A percentile compares a stretch with the other conserved stretches of the same genome.
These are phyloP conservation scores for Drosophila kikkawai DNA, from an alignment of 1,140 invertebrate species.

Conservation along the genomic window DNA sequence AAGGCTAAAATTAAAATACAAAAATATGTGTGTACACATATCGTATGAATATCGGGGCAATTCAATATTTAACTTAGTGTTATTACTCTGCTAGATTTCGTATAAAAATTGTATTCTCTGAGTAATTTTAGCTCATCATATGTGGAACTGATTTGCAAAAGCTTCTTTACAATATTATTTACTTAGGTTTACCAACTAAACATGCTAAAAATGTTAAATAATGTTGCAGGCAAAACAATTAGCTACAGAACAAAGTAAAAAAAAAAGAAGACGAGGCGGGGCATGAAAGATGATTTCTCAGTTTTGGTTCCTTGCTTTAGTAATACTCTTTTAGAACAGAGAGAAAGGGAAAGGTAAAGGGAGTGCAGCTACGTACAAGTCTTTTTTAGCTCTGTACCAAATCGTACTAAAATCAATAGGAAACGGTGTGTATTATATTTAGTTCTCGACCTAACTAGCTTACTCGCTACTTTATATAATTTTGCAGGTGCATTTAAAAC, in stretches of 20 bases:
- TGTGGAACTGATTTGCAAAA: slow-evolving; percentile 46
- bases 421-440: slow-evolving; percentile 38
- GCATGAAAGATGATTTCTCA: slow-evolving; percentile 26
- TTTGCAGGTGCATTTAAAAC: slow-evolving; percentile 64
- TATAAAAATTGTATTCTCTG: slow-evolving; percentile 63
- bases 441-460: slow-evolving; percentile 43
- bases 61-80: slow-evolving; percentile 33
- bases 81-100: slow-evolving; percentile 31
- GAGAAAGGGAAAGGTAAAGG: slow-evolving; percentile 4
- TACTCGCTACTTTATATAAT: slow-evolving; percentile 60
- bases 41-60: slow-evolving; percentile 59
- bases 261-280: not conserved
- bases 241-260: slow-evolving; percentile 29
- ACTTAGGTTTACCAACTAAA: slow-evolving; percentile 67
- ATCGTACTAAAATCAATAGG: slow-evolving; percentile 57
- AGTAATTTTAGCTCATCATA: slow-evolving; percentile 59
- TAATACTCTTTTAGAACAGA: slow-evolving; percentile 74
- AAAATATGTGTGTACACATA: slow-evolving; percentile 46
- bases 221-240: slow-evolving; percentile 23
- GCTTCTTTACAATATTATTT: slow-evolving; percentile 43
- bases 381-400: slow-evolving; percentile 43
- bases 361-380: slow-evolving; percentile 29
- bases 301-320: slow-evolving; percentile 54
- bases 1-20: slow-evolving; percentile 67
- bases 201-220: slow-evolving; percentile 64